phyloP scores from a whole-genome alignment of 37 sponge, comb jelly and placozoan species.

The Mnemiopsis leidyi region DNA sequence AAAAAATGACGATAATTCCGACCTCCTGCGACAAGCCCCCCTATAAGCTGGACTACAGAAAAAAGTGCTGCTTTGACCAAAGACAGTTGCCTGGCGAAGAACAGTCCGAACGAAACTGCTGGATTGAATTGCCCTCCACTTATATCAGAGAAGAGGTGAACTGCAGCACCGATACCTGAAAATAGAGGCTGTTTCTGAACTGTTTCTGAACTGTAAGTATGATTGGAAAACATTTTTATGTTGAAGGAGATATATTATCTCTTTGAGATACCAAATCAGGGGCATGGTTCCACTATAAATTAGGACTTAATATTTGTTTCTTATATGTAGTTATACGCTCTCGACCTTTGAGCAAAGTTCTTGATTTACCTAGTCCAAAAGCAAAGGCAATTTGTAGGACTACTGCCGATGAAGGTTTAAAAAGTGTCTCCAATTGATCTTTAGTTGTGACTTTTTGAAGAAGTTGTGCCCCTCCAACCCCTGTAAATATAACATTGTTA shows the following conservation, averaged over 20 bases:
- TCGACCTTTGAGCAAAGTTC: too few species aligned
- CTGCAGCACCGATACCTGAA: not conserved
- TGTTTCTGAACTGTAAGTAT: too few species aligned
- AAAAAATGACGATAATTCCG: not conserved
- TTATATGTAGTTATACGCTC: too few species aligned
- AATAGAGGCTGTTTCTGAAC: too few species aligned
- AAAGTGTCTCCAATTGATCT: too few species aligned
- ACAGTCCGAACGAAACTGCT: not conserved
- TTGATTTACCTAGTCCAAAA: not conserved
- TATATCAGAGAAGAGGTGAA: constrained; percentile 5
- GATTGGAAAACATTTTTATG: too few species aligned
- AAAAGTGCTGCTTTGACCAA: not conserved
- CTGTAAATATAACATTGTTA: too few species aligned
- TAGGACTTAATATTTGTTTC: too few species aligned
- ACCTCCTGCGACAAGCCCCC: not conserved
- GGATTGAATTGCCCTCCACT: constrained; percentile 30
- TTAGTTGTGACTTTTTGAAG: too few species aligned
- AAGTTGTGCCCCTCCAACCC: not conserved
- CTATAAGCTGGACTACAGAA: not conserved
- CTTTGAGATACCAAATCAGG: too few species aligned
- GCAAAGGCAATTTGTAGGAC: not conserved
- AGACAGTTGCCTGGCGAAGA: constrained; percentile 2
- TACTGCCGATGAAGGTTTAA: not conserved
- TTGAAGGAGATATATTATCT: too few species aligned
- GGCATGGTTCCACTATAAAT: too few species aligned